Conservation (phyloP, 2,797 vertebrate genomes). For the Balearica regulorum region DNA sequence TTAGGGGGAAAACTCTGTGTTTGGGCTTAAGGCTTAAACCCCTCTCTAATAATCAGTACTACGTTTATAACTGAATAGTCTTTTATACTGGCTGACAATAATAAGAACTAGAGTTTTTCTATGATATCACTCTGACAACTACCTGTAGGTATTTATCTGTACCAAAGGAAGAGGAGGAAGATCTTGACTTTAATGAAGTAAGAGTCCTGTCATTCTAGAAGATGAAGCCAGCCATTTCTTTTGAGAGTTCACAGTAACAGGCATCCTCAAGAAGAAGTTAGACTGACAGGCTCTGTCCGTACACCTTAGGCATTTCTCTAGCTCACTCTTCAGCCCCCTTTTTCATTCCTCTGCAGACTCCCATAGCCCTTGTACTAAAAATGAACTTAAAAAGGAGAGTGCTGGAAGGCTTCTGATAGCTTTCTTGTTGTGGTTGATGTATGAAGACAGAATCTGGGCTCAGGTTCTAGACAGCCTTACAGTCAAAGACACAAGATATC, state of each 20-base stretch:
- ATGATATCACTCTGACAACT: background rate
- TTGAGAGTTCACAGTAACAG: background rate
- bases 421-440: background rate
- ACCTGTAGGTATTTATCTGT: background rate
- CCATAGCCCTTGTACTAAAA: background rate
- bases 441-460: background rate
- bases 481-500: background rate
- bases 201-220: background rate
- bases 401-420: background rate
- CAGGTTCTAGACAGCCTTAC: background rate
- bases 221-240: background rate
- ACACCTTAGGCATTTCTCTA: background rate
- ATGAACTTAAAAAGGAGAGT: background rate
- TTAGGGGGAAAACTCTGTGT: background rate
- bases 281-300: background rate
- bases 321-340: background rate
- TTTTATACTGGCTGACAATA: background rate
- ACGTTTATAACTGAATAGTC: background rate
- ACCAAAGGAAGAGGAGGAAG: background rate
- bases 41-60: background rate
- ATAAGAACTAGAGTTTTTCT: background rate
- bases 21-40: background rate
- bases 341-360: background rate
- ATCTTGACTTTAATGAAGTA: background rate
- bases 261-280: background rate